These are phyloP conservation scores for Zosterops japonicus DNA, from an alignment of 2,113 vertebrate species.

Conservation along the genomic window DNA sequence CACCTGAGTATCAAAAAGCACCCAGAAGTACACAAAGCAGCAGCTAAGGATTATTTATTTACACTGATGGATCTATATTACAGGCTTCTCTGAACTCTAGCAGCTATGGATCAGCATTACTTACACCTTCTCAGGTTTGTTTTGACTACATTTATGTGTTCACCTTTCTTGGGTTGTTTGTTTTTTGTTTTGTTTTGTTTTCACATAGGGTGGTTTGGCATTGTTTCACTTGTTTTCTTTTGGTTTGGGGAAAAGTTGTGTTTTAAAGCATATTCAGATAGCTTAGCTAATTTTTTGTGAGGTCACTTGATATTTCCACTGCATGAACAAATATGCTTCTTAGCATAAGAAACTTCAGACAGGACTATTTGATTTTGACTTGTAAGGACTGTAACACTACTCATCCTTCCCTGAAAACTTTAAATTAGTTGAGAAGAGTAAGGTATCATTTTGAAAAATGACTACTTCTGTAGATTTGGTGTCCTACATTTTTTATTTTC, in stretches of 20 bases:
- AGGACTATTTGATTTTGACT: neutral
- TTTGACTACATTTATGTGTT: neutral
- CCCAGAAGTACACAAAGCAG: neutral
- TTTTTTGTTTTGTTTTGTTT: too few relatives aligned
- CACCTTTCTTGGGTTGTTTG: too few relatives aligned
- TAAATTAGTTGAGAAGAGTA: neutral
- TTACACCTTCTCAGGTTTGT: neutral
- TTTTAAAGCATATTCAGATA: neutral
- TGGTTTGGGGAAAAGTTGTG: neutral
- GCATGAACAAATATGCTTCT: neutral
- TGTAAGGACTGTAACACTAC: neutral
- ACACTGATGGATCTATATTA: neutral
- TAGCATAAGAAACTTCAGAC: neutral
- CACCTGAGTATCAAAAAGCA: neutral
- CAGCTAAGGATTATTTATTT: slow-evolving; percentile 10
- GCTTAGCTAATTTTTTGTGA: neutral
- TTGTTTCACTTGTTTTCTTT: neutral
- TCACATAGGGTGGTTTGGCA: neutral
- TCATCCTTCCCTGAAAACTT: neutral
- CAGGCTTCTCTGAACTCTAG: neutral
- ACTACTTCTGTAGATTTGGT: neutral
- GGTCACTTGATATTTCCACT: neutral
- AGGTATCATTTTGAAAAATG: neutral
- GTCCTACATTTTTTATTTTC: neutral
- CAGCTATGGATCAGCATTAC: neutral